A percentile compares a stretch with the other conserved stretches of the same genome.
Conservation (phyloP, 2,888 invertebrate genomes). For the Venusia cambrica region DNA sequence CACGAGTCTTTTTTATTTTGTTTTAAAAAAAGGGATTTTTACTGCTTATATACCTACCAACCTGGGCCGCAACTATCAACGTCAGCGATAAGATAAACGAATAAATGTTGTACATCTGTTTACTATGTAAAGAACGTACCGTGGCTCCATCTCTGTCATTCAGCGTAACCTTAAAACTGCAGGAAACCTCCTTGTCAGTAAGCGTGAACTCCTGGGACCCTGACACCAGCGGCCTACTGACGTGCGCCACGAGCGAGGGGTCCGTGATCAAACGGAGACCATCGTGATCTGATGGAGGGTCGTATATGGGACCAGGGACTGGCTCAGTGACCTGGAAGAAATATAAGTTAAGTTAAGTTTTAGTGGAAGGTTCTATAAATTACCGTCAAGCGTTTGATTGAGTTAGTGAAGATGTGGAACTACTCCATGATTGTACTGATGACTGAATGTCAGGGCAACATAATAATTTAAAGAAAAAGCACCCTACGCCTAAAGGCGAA, state of each 20-base stretch:
- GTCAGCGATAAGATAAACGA: too few species aligned
- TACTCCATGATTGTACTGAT: too few species aligned
- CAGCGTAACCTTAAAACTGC: slow-evolving; percentile 55
- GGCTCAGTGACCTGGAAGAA: slow-evolving; percentile 44
- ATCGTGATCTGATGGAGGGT: slow-evolving; percentile 58
- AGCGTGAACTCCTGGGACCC: slow-evolving; percentile 63
- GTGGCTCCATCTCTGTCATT: slow-evolving; percentile 38
- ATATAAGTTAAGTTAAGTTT: too few species aligned
- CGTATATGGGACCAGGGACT: slow-evolving; percentile 60
- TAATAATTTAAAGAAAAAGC: too few species aligned
- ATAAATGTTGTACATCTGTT: background rate
- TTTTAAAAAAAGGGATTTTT: too few species aligned
- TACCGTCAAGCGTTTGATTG: too few species aligned
- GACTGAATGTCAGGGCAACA: too few species aligned
- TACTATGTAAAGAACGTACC: slow-evolving; percentile 50
- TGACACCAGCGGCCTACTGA: slow-evolving; percentile 46
- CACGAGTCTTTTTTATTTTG: too few species aligned
- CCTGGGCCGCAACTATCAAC: background rate
- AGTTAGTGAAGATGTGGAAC: too few species aligned
- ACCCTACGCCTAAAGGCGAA: too few species aligned
- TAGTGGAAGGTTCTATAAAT: too few species aligned
- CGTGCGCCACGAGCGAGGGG: slow-evolving; percentile 53
- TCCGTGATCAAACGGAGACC: slow-evolving; percentile 61
- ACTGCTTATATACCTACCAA: too few species aligned
- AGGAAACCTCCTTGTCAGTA: slow-evolving; percentile 57